These are phyloP conservation scores for Catostylus mosaicus DNA, from an alignment of 30 jellyfish, hydroid and myxozoan genomes.

Conservation along the genomic window DNA sequence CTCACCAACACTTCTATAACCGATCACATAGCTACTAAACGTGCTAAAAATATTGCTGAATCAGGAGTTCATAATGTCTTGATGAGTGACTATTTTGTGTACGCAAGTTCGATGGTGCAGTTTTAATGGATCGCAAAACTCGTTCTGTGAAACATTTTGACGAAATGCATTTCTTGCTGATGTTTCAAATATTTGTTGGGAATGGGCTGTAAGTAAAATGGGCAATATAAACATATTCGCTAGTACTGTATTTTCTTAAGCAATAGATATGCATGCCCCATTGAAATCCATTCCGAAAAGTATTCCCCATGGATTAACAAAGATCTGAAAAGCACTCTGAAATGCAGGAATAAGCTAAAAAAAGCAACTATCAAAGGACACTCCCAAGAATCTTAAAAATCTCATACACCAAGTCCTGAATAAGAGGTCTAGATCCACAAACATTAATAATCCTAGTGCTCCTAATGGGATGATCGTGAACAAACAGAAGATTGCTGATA, in stretches of 20 bases:
- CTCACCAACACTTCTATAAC: background rate
- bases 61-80: background rate
- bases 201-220: background rate
- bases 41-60: background rate
- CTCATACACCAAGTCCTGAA: constrained; percentile 8
- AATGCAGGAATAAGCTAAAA: constrained; percentile 1
- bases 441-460: background rate
- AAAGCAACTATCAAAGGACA: background rate
- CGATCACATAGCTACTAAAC: background rate
- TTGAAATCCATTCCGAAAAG: background rate
- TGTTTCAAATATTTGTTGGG: background rate
- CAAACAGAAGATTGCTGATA: constrained; percentile 13
- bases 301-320: constrained; percentile 4
- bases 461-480: constrained; percentile 4
- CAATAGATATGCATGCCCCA: background rate
- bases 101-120: background rate
- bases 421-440: constrained; percentile 17
- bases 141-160: constrained; percentile 2
- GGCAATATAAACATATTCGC: background rate
- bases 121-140: background rate
- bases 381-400: constrained; percentile 3
- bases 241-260: background rate
- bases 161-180: constrained; percentile 3
- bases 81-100: background rate
- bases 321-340: background rate